Conservation (phyloP, 2,888 invertebrate genomes). For the Stenotaenia linearis region DNA sequence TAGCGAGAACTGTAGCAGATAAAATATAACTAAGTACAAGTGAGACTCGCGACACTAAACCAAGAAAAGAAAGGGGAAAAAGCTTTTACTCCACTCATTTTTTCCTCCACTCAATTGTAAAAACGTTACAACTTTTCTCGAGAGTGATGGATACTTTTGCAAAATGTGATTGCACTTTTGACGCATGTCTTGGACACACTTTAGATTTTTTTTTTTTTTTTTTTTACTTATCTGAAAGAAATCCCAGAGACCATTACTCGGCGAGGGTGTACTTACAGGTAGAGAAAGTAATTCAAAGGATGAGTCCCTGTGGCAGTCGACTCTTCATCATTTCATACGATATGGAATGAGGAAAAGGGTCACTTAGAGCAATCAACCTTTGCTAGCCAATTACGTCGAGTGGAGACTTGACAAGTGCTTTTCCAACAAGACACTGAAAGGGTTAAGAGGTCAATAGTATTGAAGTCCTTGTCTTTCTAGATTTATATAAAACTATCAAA, state of each 20-base stretch:
- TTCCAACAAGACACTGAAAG: constrained; percentile 7
- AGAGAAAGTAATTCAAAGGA: constrained; percentile 24
- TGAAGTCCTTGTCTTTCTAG: neutral
- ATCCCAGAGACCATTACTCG: constrained; percentile 3
- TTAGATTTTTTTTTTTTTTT: neutral
- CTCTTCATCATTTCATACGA: constrained; percentile 17
- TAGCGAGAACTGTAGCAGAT: too few species aligned
- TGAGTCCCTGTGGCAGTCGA: constrained; percentile 17
- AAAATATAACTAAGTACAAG: too few species aligned
- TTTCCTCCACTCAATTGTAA: neutral
- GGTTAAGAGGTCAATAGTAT: neutral
- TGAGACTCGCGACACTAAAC: neutral
- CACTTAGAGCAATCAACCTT: constrained; percentile 21
- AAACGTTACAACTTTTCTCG: neutral
- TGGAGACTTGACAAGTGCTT: constrained; percentile 3
- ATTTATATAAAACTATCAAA: constrained; percentile 17
- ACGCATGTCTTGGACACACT: constrained; percentile 8
- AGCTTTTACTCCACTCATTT: neutral
- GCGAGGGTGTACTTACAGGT: constrained; percentile 18
- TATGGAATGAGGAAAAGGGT: constrained; percentile 26
- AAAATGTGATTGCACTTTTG: constrained; percentile 17
- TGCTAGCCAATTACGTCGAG: constrained; percentile 16
- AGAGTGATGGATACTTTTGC: constrained; percentile 1
- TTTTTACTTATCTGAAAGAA: neutral
- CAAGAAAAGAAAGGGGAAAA: neutral